Evolutionary conservation across 2,797 vertebrate species (phyloP), one percentile per base, ranked within the genome.

Genomic region (Natrix natrix): DNA sequence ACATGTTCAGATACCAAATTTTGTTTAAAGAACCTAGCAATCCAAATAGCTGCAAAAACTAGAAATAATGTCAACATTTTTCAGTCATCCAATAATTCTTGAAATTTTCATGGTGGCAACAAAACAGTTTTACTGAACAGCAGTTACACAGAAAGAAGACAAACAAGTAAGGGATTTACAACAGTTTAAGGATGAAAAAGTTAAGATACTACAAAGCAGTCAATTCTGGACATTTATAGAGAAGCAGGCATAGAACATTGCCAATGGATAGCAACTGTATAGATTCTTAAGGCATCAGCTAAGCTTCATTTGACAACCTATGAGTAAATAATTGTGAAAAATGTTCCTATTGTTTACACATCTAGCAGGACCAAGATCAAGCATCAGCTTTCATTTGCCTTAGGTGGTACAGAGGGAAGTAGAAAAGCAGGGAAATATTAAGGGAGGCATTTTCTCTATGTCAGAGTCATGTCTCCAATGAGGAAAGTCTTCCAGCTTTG

Each of bases 401-500:
- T n/a, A 13, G 57, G 5, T 91, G 37, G 59, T 59, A 26, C 88
- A 94, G 48, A 92, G 54, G 90, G 60, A 92, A 17, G 0, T 6
- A 86, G 59, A 8, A 48, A 32, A 14, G 16, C n/a, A 26, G 13
- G 56, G 28, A 56, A 20, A 63, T 48, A 43, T 56, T 86, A 63
- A 32, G 32, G 61, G 28, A 28, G 8, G 4, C 52, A 24, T 63
- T 90, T 93, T 91, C 83, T 89, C n/a, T 48, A 91, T 86, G 14
- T 96, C 94, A 95, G 66, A 96, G 89, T 83, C 26, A 95, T 94
- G 94, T 95, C 93, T 92, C 94, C 94, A 63, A 94, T 94, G 93
- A 87, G 96, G 92, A 7, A 94, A 86, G 93, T 94, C 96, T 96
- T 96, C 97, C 92, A 98, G 83, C 1, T 97, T 96, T 94, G 95